phyloP scores from a whole-genome alignment of 1,140 invertebrate species.

The Papilio polyxenes region DNA sequence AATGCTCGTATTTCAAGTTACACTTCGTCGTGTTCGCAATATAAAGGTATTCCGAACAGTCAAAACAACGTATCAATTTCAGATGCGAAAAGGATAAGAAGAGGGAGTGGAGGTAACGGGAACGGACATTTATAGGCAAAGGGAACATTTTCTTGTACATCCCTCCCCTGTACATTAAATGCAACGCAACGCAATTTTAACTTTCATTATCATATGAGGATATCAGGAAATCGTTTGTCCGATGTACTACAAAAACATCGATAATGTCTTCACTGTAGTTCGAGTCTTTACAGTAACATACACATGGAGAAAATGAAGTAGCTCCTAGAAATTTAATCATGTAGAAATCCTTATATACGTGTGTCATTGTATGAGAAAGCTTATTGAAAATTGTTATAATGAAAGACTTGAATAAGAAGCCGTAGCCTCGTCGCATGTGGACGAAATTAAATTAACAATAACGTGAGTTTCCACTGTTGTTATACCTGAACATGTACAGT shows the following conservation, averaged over 20 bases:
- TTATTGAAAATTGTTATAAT: not conserved
- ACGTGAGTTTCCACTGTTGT: not conserved
- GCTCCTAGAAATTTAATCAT: not conserved
- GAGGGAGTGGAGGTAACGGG: not conserved
- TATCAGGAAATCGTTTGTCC: too few species aligned
- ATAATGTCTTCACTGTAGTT: too few species aligned
- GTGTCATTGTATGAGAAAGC: not conserved
- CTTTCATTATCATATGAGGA: too few species aligned
- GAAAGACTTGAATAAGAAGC: not conserved
- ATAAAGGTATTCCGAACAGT: not conserved
- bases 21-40: not conserved
- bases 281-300: too few species aligned
- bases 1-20: not conserved
- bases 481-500: too few species aligned
- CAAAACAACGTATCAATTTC: not conserved
- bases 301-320: not conserved
- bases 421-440: not conserved
- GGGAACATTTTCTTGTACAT: not conserved
- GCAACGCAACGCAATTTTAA: too few species aligned
- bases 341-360: not conserved
- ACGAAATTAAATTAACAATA: constrained; percentile 4
- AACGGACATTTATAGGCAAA: not conserved
- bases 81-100: not conserved
- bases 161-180: too few species aligned
- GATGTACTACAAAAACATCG: too few species aligned